Evolutionary conservation across 2,888 invertebrate species (phyloP).

Genomic region (Lymantria monacha): DNA sequence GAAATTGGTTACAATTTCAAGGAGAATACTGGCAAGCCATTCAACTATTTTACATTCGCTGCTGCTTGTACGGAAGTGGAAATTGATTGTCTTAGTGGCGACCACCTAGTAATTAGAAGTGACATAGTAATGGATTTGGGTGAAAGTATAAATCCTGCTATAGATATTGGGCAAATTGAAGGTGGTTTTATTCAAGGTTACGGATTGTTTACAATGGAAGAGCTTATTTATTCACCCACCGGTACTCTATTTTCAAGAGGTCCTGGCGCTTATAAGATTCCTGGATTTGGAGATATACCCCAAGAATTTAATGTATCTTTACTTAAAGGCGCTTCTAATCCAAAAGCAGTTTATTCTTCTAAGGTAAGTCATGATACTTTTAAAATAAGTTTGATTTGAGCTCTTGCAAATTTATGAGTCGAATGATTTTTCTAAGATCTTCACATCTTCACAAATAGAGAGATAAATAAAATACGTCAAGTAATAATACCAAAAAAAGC

Average conservation of each 20-base stretch:
- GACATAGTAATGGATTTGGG: constrained; percentile 99
- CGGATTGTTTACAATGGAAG: constrained; percentile 95
- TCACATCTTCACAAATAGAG: not conserved
- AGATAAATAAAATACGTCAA: not conserved
- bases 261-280: constrained; percentile 96
- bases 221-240: constrained; percentile 91
- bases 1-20: constrained; percentile 87
- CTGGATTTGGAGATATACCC: constrained; percentile 96
- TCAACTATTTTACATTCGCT: constrained; percentile 93
- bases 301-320: constrained; percentile 95
- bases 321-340: constrained; percentile 94
- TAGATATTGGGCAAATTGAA: constrained; percentile 98
- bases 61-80: constrained; percentile 94
- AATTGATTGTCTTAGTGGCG: constrained; percentile 96
- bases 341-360: constrained; percentile 95
- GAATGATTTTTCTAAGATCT: too few relatives aligned
- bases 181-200: constrained; percentile 97
- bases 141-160: constrained; percentile 96
- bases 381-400: not conserved
- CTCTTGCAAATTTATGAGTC: not conserved
- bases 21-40: constrained; percentile 87
- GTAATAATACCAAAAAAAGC: too few relatives aligned
- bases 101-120: constrained; percentile 92
- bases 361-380: constrained; percentile 84
- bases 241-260: constrained; percentile 93